Conservation (phyloP, 2,888 invertebrate genomes). For the Idaea straminata region DNA sequence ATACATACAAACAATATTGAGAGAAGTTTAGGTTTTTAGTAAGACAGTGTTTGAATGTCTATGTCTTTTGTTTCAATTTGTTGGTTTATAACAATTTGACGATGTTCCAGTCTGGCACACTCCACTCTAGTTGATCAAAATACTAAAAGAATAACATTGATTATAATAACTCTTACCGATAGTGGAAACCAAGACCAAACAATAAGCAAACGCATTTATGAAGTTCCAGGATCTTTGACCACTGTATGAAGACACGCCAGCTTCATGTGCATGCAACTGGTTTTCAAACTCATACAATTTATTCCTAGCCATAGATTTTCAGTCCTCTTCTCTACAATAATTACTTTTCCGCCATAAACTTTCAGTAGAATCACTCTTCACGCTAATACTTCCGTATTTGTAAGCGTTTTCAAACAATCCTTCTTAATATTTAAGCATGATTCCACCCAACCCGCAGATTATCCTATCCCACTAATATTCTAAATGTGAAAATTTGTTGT, state of each 20-base stretch:
- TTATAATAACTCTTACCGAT: conserved; percentile 85
- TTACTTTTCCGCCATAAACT: conserved; percentile 90
- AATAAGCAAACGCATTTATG: conserved; percentile 91
- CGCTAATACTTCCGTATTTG: conserved; percentile 92
- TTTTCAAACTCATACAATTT: conserved; percentile 92
- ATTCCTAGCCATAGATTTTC: conserved; percentile 91
- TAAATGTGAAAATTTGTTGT: no score
- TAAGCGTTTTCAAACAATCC: conserved; percentile 92
- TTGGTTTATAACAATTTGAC: not conserved
- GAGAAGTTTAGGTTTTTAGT: not conserved
- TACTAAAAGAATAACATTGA: no score
- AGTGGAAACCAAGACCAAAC: conserved; percentile 91
- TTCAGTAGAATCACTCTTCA: conserved; percentile 92
- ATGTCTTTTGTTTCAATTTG: not conserved
- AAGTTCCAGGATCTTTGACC: conserved; percentile 94
- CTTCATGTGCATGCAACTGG: conserved; percentile 91
- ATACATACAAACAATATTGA: not conserved
- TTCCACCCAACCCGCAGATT: conserved; percentile 88
- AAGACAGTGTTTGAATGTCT: not conserved
- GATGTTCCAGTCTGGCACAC: no score
- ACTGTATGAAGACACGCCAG: conserved; percentile 90
- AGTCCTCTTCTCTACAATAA: conserved; percentile 91
- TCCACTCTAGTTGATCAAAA: no score
- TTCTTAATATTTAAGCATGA: conserved; percentile 90
- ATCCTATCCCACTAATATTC: no score